Evolutionary conservation across 2,113 vertebrate genomes (phyloP).

Genomic region (Okapia johnstoni): DNA sequence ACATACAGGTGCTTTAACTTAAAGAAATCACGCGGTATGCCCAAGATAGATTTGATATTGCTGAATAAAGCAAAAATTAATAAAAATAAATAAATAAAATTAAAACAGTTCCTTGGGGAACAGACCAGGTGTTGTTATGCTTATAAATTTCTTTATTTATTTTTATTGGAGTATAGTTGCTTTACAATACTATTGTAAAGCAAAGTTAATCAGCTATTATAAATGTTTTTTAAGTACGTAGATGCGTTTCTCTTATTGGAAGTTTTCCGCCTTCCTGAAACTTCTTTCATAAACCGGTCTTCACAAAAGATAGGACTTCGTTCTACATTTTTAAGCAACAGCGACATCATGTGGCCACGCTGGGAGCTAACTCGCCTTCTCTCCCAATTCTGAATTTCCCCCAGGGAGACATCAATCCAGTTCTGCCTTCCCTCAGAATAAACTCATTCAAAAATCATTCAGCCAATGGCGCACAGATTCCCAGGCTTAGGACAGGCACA

Average conservation of each 20-base stretch:
- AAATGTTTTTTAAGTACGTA: not conserved
- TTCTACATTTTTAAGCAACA: constrained; percentile 75
- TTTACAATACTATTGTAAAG: not conserved
- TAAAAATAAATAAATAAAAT: not conserved
- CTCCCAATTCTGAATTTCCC: not conserved
- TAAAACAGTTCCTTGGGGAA: not conserved
- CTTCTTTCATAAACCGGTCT: constrained; percentile 10
- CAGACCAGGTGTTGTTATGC: not conserved
- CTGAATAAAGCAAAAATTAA: not conserved
- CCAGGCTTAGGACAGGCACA: not conserved
- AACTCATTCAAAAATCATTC: not conserved
- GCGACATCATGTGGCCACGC: constrained; percentile 79
- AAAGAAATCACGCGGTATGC: not conserved
- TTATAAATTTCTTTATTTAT: not conserved
- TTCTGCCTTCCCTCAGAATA: constrained; percentile 28
- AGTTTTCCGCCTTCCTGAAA: constrained; percentile 53
- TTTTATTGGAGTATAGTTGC: not conserved
- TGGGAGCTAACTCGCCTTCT: not conserved
- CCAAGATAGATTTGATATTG: not conserved
- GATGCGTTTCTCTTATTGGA: not conserved
- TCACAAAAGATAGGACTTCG: not conserved
- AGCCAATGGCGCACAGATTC: not conserved
- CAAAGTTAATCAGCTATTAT: not conserved
- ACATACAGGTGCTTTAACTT: not conserved
- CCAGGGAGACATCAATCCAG: not conserved